Evolutionary conservation across 2,888 invertebrate genomes (phyloP).

Genomic region (Xestia sexstrigata): DNA sequence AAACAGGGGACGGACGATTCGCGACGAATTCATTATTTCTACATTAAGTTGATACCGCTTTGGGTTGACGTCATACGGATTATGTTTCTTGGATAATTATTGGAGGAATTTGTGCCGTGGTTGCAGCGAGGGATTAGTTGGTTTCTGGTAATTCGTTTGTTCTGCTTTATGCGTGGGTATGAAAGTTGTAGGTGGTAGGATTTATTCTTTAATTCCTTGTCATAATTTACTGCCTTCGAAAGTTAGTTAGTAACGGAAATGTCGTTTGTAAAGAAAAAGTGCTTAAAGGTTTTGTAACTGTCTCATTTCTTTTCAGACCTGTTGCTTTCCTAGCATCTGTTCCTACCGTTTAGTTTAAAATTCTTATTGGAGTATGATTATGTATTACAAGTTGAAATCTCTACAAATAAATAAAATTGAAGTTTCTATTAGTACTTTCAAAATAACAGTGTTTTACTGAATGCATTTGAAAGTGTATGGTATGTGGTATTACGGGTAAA

Average conservation of each 20-base stretch:
- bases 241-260: too few species aligned
- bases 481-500: too few species aligned
- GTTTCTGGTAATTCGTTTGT: conserved; percentile 3
- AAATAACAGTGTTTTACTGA: too few species aligned
- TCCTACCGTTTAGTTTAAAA: background rate
- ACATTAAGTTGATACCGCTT: conserved; percentile 82
- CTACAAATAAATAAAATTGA: too few species aligned
- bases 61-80: conserved; percentile 64
- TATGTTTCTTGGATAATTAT: conserved; percentile 62
- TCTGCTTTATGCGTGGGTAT: background rate
- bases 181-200: background rate
- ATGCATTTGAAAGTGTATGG: too few species aligned
- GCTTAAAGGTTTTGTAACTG: background rate
- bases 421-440: too few species aligned
- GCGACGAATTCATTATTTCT: conserved; percentile 88
- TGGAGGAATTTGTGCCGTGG: conserved; percentile 49
- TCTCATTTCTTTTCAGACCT: background rate
- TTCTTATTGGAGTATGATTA: too few species aligned
- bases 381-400: background rate
- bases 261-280: background rate
- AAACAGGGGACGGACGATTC: conserved; percentile 87
- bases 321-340: background rate
- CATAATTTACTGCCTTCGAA: background rate
- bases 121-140: conserved; percentile 10
- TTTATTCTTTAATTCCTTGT: background rate